A percentile compares a stretch with the other conserved stretches of the same genome.
phyloP scores from a whole-genome alignment of 2,113 vertebrate species.

The Chionodraco myersi region DNA sequence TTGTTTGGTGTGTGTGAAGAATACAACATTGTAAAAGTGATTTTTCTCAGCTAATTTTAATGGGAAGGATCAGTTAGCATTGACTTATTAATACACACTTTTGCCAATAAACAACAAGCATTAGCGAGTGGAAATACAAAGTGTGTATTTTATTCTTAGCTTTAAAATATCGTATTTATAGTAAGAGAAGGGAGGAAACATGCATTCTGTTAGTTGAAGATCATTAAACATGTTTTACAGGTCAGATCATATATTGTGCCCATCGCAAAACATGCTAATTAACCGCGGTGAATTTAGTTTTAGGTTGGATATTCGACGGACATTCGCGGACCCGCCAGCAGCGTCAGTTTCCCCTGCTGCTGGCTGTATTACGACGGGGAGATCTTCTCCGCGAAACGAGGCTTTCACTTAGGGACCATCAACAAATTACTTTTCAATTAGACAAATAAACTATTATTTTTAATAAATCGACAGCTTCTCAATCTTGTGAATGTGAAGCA shows the following conservation, averaged over 20 bases:
- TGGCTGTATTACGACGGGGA: too few relatives aligned
- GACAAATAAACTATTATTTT: too few relatives aligned
- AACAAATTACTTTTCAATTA: too few relatives aligned
- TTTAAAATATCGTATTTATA: not conserved
- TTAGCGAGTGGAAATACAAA: not conserved
- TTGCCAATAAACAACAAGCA: not conserved
- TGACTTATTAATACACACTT: not conserved
- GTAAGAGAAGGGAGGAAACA: not conserved
- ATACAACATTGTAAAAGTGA: not conserved
- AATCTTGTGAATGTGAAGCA: too few relatives aligned
- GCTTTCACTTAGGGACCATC: too few relatives aligned
- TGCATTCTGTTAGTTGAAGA: not conserved
- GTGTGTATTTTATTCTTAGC: not conserved
- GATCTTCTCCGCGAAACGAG: too few relatives aligned
- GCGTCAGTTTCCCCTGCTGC: too few relatives aligned
- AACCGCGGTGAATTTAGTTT: too few relatives aligned
- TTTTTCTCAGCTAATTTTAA: not conserved
- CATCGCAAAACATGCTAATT: slow-evolving; percentile 14
- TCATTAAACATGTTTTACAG: slow-evolving; percentile 15
- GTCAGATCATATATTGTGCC: slow-evolving; percentile 5
- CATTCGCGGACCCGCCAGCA: too few relatives aligned
- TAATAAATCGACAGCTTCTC: too few relatives aligned
- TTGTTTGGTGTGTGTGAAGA: slow-evolving; percentile 4
- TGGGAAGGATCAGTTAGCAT: not conserved
- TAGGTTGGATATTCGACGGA: too few relatives aligned